Evolutionary conservation across 2,113 vertebrate species (phyloP), one percentile per base, ranked within the genome.

Genomic region (Irena cyanogastra): DNA sequence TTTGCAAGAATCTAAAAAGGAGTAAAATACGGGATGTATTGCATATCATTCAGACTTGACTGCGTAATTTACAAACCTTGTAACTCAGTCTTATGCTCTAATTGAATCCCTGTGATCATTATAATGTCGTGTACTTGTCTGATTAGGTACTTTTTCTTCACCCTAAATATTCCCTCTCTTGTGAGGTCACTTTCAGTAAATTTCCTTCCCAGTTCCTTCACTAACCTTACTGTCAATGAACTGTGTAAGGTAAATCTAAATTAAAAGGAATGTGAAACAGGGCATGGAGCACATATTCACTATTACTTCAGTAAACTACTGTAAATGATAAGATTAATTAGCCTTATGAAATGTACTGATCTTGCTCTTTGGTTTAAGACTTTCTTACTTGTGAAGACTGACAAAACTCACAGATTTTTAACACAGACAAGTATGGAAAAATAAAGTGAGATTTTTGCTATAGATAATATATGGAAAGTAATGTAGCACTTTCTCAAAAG

Each of bases 401-500:
- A 87, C 35, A 90, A 89, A 92, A 84, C 52, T 80, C 47, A 50
- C 2, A 84, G 4, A 44, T 90, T 83, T 79, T 91, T 59, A 81
- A 77, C 75, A 86, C 15, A 30, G 49, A 52, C 23, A 52, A 68
- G 11, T 35, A 89, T 9, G 33, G 69, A 45, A 77, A 93, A 95
- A 30, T 21, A 61, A 92, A 56, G 22, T 28, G 45, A 66, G 10
- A 52, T 28, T 78, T 93, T 90, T 82, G 26, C 21, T 68, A 37
- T 2, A 16, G 56, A 93, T 93, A 89, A 77, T 33, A 57, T 2
- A 63, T 44, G 33, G 24, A 75, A 96, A 96, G n/a, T 42, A 74
- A 89, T 74, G 80, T 6, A 95, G 60, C 41, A 65, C 44, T 89
- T 88, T 87, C 70, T 85, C 75, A 75, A 93, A 95, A 97, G 30